Percentiles rank a stretch among this genome's conserved stretches.
Conservation (phyloP, 2,888 invertebrate species). For the Parnassius orleans region DNA sequence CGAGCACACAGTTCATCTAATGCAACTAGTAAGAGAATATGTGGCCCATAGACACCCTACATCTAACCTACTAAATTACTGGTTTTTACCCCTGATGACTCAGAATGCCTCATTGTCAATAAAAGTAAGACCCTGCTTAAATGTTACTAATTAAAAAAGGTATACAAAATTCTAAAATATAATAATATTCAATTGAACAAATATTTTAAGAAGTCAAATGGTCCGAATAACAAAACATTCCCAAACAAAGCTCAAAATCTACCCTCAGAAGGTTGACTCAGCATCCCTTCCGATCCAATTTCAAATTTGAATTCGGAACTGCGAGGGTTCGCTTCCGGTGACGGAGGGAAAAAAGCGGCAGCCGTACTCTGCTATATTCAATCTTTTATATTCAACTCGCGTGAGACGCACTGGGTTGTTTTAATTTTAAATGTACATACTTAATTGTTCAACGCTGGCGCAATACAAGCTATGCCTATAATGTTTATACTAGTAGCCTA, state of each 20-base stretch:
- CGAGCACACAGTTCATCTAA: too few species aligned
- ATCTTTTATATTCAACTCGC: conserved; percentile 37
- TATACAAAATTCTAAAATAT: too few species aligned
- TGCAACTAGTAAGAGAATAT: too few species aligned
- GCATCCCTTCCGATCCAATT: conserved; percentile 49
- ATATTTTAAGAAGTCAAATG: conserved; percentile 14
- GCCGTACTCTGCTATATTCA: conserved; percentile 28
- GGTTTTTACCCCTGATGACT: too few species aligned
- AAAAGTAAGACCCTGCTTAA: too few species aligned
- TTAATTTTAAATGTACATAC: conserved; percentile 32
- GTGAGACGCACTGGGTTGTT: conserved; percentile 30
- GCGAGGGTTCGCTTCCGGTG: conserved; percentile 36
- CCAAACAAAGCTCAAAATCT: conserved; percentile 12
- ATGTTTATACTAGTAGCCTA: too few species aligned
- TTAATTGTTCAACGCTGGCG: too few species aligned
- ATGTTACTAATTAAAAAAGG: too few species aligned
- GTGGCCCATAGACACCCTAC: too few species aligned
- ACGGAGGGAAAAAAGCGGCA: conserved; percentile 32
- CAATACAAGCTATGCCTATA: too few species aligned
- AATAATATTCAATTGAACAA: background rate
- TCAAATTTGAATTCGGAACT: conserved; percentile 55
- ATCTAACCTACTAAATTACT: too few species aligned
- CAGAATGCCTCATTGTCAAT: too few species aligned
- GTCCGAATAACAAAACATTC: conserved; percentile 22
- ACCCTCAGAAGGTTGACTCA: conserved; percentile 35